phyloP scores from a whole-genome alignment of 2,888 invertebrate species.

The Amiota communis region DNA sequence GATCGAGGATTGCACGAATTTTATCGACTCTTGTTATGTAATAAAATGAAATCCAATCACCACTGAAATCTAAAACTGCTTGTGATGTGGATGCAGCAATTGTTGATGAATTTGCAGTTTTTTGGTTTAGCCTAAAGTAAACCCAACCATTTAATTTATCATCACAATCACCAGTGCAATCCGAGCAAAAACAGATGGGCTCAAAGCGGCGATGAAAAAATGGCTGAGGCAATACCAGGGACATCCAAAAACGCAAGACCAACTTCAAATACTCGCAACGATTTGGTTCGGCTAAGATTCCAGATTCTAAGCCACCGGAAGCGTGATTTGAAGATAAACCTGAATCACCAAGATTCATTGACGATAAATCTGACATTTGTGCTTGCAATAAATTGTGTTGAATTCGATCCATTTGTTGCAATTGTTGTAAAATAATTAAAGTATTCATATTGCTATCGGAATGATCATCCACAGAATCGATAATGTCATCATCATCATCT shows the following conservation, averaged over 20 bases:
- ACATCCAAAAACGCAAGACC: slow-evolving; percentile 70
- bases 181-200: slow-evolving; percentile 71
- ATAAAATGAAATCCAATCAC: slow-evolving; percentile 71
- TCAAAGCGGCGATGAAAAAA: slow-evolving; percentile 68
- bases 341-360: slow-evolving; percentile 49
- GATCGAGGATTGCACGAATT: slow-evolving; percentile 72
- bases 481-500: slow-evolving; percentile 46
- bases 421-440: slow-evolving; percentile 61
- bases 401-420: slow-evolving; percentile 63
- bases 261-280: slow-evolving; percentile 73
- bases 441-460: slow-evolving; percentile 57
- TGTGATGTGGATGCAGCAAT: slow-evolving; percentile 43
- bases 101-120: slow-evolving; percentile 65
- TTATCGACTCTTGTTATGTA: slow-evolving; percentile 73
- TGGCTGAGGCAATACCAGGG: slow-evolving; percentile 71
- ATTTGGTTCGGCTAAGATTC: slow-evolving; percentile 63
- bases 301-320: slow-evolving; percentile 42
- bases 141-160: slow-evolving; percentile 72
- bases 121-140: slow-evolving; percentile 72
- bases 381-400: slow-evolving; percentile 58
- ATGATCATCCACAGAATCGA: slow-evolving; percentile 53
- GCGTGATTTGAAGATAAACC: slow-evolving; percentile 43
- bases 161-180: slow-evolving; percentile 63
- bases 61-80: slow-evolving; percentile 55
- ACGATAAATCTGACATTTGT: slow-evolving; percentile 56